phyloP scores from a whole-genome alignment of 2,113 vertebrate genomes.

The Ailurus styani region DNA sequence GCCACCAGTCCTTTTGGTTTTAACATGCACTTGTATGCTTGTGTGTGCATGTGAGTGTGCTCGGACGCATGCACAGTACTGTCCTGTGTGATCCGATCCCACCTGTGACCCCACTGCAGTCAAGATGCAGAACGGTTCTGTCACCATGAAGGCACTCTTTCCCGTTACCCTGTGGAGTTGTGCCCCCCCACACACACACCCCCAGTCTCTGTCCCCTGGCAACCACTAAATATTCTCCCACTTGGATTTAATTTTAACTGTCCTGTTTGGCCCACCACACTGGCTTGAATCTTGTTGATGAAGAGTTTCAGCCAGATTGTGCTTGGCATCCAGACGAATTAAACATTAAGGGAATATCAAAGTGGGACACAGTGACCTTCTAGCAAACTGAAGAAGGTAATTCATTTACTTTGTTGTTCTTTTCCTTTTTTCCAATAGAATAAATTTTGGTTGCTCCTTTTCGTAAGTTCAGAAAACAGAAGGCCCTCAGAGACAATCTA shows the following conservation, averaged over 20 bases:
- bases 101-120: background rate
- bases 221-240: background rate
- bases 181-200: rapidly evolving
- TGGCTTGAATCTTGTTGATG: background rate
- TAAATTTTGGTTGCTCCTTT: background rate
- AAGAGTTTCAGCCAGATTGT: background rate
- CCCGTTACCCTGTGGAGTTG: rapidly evolving
- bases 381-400: constrained; percentile 24
- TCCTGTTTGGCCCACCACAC: background rate
- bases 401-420: constrained; percentile 48
- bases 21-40: too few species aligned
- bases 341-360: constrained; percentile 44
- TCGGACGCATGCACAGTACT: background rate
- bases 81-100: background rate
- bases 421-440: background rate
- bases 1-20: background rate
- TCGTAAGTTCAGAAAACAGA: background rate
- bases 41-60: background rate
- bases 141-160: too few species aligned
- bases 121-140: too few species aligned
- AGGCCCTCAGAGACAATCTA: background rate
- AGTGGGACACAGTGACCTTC: constrained; percentile 25
- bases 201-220: background rate
- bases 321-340: constrained; percentile 20
- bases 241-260: constrained; percentile 36